phyloP scores from a whole-genome alignment of 2,113 vertebrate species.

The Phasianus colchicus region DNA sequence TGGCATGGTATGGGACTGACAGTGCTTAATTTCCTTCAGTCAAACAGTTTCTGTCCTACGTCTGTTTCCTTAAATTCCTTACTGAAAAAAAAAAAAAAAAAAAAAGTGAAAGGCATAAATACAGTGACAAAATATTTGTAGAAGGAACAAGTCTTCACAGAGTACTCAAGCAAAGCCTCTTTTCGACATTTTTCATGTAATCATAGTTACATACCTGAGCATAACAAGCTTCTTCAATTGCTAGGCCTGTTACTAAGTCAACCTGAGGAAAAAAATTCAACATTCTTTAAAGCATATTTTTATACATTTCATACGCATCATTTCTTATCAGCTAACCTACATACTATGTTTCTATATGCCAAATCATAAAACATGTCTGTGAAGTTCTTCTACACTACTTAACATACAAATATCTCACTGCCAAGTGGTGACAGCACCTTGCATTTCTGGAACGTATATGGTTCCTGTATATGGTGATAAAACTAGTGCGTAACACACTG shows the following conservation, averaged over 20 bases:
- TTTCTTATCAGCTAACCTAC: not conserved
- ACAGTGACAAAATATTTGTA: not conserved
- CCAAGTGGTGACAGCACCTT: not conserved
- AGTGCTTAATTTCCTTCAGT: not conserved
- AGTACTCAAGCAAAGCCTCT: not conserved
- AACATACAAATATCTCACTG: not conserved
- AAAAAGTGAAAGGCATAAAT: not conserved
- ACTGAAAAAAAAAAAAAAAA: not conserved
- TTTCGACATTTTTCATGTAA: accelerated
- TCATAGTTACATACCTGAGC: conserved; percentile 87
- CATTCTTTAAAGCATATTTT: not conserved
- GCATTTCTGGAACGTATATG: not conserved
- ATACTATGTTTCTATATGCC: not conserved
- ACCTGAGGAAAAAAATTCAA: conserved; percentile 82
- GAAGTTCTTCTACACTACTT: not conserved
- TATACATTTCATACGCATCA: not conserved
- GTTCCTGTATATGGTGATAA: not conserved
- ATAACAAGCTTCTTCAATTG: conserved; percentile 98
- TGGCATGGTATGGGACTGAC: not conserved
- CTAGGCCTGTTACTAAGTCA: conserved; percentile 93
- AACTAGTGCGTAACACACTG: not conserved
- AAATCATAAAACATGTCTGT: not conserved
- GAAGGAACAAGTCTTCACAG: not conserved
- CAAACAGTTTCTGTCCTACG: not conserved
- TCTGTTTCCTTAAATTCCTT: not conserved